A percentile compares a stretch with the other conserved stretches of the same genome.
Evolutionary conservation across 2,797 vertebrate genomes (phyloP).

Genomic region (Characodon lateralis): DNA sequence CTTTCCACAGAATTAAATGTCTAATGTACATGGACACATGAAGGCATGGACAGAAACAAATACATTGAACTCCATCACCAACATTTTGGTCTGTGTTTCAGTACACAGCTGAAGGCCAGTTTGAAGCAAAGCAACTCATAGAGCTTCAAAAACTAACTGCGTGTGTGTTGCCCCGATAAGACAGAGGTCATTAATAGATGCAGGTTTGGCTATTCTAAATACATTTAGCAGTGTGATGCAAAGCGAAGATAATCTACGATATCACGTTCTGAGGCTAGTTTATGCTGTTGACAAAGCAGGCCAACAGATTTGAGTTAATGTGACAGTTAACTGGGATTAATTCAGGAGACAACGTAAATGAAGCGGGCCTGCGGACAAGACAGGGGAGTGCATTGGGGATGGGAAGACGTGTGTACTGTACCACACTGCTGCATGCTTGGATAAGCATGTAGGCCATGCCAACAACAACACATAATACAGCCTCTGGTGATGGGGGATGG

Average conservation of each 20-base stretch:
- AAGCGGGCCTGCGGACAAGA: constrained; percentile 72
- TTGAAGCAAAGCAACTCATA: background rate
- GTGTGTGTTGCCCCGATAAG: constrained; percentile 21
- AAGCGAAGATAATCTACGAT: constrained; percentile 58
- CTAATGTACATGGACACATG: constrained; percentile 62
- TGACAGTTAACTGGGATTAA: constrained; percentile 82
- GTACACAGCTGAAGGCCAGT: background rate
- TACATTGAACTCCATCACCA: constrained; percentile 28
- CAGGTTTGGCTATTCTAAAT: constrained; percentile 40
- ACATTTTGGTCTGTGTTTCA: constrained; percentile 1
- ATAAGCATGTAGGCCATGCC: constrained; percentile 84
- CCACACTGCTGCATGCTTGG: constrained; percentile 80
- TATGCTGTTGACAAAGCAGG: constrained; percentile 66
- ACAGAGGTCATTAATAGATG: constrained; percentile 36
- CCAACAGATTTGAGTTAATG: constrained; percentile 76
- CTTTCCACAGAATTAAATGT: background rate
- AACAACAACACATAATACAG: constrained; percentile 84
- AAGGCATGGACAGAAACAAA: constrained; percentile 49
- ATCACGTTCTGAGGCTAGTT: constrained; percentile 61
- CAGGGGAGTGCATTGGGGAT: constrained; percentile 62
- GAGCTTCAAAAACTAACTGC: constrained; percentile 35
- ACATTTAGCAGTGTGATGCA: constrained; percentile 46
- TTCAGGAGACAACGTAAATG: constrained; percentile 80
- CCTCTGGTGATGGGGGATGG: constrained; percentile 76
- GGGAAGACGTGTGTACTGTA: constrained; percentile 79